Conservation (phyloP, 2,888 invertebrate species). For the Diaperis boleti region DNA sequence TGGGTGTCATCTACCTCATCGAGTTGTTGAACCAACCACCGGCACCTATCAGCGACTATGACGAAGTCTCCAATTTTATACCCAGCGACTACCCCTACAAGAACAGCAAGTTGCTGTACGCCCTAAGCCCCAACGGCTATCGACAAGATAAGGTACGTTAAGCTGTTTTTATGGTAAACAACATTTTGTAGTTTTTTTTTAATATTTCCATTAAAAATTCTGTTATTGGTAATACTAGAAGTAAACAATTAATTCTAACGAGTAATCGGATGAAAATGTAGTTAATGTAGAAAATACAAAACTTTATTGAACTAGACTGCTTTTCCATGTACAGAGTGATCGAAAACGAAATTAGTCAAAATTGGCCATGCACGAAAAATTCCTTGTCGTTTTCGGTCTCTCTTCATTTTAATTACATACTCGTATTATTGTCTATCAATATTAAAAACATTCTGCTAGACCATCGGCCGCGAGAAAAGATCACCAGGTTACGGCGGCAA, state of each 20-base stretch:
- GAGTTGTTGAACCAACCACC: constrained; percentile 8
- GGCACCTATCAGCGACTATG: neutral
- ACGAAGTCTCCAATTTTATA: neutral
- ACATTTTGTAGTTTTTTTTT: neutral
- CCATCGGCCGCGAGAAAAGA: constrained; percentile 1
- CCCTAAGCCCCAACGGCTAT: neutral
- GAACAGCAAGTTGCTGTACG: neutral
- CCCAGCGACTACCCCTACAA: constrained; percentile 6
- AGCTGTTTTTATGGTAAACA: neutral
- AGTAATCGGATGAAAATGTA: no score
- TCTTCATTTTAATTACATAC: neutral
- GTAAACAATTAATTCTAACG: no score
- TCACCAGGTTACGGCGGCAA: constrained; percentile 13
- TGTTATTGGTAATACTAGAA: no score
- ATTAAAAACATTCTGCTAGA: neutral
- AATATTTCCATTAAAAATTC: no score
- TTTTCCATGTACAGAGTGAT: no score
- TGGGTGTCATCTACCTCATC: constrained; percentile 23
- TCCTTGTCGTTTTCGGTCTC: neutral
- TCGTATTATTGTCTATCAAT: neutral
- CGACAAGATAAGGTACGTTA: constrained; percentile 10
- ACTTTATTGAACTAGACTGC: no score
- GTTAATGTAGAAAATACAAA: no score
- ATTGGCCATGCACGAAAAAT: no score
- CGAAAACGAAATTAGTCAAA: no score